Evolutionary conservation across 2,113 vertebrate species (phyloP).

Genomic region (Amazona vittata): DNA sequence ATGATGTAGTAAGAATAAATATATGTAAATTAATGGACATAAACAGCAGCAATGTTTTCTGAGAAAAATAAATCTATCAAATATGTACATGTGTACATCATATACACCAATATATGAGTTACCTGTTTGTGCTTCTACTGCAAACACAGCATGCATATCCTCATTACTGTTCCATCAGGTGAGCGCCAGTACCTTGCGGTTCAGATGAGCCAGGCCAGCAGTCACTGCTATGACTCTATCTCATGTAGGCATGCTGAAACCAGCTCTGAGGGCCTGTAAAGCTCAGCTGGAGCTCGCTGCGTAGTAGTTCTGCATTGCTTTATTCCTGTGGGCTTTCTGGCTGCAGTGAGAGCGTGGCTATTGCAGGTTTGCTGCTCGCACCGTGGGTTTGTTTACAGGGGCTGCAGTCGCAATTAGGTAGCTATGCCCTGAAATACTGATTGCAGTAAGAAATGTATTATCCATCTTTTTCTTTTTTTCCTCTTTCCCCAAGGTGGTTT

Average conservation of each 20-base stretch:
- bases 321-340: not conserved
- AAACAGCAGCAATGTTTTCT: constrained; percentile 55
- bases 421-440: not conserved
- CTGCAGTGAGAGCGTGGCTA: not conserved
- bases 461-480: not conserved
- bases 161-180: not conserved
- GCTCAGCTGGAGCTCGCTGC: not conserved
- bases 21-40: constrained; percentile 55
- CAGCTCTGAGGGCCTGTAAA: rapidly evolving
- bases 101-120: not conserved
- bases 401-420: not conserved
- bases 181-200: not conserved
- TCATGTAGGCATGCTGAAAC: rapidly evolving
- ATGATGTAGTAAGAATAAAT: constrained; percentile 45
- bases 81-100: constrained; percentile 48
- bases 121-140: not conserved
- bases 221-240: rapidly evolving
- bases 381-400: not conserved
- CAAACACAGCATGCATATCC: not conserved
- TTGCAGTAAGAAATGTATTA: not conserved
- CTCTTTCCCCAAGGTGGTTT: not conserved
- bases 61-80: constrained; percentile 59
- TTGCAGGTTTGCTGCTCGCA: rapidly evolving
- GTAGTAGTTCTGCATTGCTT: rapidly evolving
- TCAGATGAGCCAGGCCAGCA: not conserved